phyloP scores from a whole-genome alignment of 2,113 vertebrate species.

The Alligator mississippiensis region DNA sequence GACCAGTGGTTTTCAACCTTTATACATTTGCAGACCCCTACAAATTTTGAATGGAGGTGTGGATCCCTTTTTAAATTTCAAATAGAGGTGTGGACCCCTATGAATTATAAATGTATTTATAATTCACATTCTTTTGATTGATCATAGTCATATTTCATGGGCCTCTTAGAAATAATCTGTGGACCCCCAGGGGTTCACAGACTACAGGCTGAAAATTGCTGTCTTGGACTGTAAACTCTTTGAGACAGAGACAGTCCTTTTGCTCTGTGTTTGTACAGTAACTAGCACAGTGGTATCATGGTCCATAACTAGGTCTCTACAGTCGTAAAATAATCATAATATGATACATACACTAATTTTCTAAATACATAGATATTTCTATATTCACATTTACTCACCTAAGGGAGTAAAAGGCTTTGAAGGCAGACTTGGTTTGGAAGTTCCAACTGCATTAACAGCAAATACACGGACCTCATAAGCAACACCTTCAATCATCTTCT shows the following conservation, averaged over 20 bases:
- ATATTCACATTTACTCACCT: constrained; percentile 82
- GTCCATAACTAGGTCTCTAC: not conserved
- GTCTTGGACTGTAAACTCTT: no score
- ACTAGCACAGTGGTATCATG: not conserved
- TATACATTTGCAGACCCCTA: no score
- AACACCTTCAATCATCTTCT: constrained; percentile 99
- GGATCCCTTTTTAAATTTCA: no score
- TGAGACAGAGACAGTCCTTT: no score
- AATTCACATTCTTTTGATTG: no score
- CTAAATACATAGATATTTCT: not conserved
- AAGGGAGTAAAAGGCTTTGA: constrained; percentile 95
- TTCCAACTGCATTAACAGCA: constrained; percentile 94
- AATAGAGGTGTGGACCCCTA: no score
- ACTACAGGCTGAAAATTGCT: not conserved
- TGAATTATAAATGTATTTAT: no score
- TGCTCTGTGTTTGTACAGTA: not conserved
- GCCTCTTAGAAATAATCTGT: not conserved
- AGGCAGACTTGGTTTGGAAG: constrained; percentile 95
- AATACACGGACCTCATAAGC: constrained; percentile 97
- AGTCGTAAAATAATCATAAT: not conserved
- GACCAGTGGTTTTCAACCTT: no score
- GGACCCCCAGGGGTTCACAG: not conserved
- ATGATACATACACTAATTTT: not conserved
- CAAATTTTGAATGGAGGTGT: no score
- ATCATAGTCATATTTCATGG: no score